Base-by-base conservation (phyloP, 1,140 invertebrate species). In the Scaptomyza hsui region DNA sequence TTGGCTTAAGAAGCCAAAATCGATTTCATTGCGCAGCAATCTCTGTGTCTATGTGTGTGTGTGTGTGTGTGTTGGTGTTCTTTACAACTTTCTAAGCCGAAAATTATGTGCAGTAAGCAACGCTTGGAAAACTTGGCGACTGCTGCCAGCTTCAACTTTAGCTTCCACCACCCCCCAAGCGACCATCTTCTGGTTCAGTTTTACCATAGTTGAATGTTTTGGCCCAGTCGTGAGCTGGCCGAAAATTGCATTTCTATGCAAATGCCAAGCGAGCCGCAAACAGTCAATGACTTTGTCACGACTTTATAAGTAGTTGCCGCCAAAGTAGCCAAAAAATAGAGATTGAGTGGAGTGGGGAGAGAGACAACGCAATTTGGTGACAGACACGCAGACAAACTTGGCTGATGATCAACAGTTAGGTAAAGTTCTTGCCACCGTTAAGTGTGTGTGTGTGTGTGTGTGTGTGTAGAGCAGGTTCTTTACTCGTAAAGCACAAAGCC, bases 281-380 rank as follows among this genome's bases (percentile, higher is more conserved):
- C 73, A 88, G 82, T 85, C 81, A 81, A 88, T 85, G 82, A 86
- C 77, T 85, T 85, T 86, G 81, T 86, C 81, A 85, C 81, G 77
- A 85, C 81, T 85, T 88, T 77, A 68, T 85, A 86, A 85, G 81
- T 86, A 86, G 81, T 86, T 85, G 62, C 60, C 63, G 21, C 59
- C 41, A 72, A 72, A 68, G 69, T 72, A 37, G 62, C 69, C 62
- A 59, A 67, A 70, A 70, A 16, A 62, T 68, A 32, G 39, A n/a
- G 18, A 12, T 24, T 32, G 12, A 18, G 12, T 3, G 21, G 19
- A 12, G 12, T 37, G 10, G 19, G n/a, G 5, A 13, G 18, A 7
- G 13, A 1, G 12, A 24, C 0, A 13, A 13, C 47, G 42, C 26
- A 65, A 65, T 67, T 65, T 45, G 35, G 52, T 57, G 52, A 63